These are phyloP conservation scores for Arion vulgaris DNA, from an alignment of 1,140 invertebrate genomes.

Conservation along the genomic window DNA sequence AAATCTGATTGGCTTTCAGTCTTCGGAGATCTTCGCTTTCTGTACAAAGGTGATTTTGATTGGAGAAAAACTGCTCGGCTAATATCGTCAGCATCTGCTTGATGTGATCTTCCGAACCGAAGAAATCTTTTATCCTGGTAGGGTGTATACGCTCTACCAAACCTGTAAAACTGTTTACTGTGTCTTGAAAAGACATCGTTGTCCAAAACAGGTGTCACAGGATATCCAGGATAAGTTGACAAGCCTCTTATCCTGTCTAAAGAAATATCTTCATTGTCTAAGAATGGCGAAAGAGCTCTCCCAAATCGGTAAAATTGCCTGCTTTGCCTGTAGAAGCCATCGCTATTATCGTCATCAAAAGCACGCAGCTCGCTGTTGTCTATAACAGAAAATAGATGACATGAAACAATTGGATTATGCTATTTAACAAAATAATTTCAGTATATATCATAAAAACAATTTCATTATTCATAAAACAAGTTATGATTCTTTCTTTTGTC, in stretches of 20 bases:
- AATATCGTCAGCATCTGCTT: constrained; percentile 35
- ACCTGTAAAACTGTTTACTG: constrained; percentile 41
- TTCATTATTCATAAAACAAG: too few relatives aligned
- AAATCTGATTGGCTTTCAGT: neutral
- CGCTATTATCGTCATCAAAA: neutral
- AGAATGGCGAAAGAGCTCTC: neutral
- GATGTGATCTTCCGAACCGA: constrained; percentile 57
- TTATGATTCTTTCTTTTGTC: too few relatives aligned
- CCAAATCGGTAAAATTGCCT: constrained; percentile 50
- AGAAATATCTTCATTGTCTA: neutral
- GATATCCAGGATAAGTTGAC: neutral
- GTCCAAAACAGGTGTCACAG: constrained; percentile 27
- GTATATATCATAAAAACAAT: too few relatives aligned
- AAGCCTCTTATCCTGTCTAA: neutral
- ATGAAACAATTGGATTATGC: neutral
- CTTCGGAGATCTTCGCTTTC: constrained; percentile 10
- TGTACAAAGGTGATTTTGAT: constrained; percentile 1
- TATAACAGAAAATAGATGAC: neutral
- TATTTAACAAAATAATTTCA: too few relatives aligned
- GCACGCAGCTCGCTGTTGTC: neutral
- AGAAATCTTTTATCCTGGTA: constrained; percentile 62
- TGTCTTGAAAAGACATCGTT: constrained; percentile 48
- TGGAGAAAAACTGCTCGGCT: constrained; percentile 1
- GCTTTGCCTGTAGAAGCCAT: neutral
- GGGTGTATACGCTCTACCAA: constrained; percentile 23